Evolutionary conservation across 2,113 vertebrate genomes (phyloP).

Genomic region (Symphodus melops): DNA sequence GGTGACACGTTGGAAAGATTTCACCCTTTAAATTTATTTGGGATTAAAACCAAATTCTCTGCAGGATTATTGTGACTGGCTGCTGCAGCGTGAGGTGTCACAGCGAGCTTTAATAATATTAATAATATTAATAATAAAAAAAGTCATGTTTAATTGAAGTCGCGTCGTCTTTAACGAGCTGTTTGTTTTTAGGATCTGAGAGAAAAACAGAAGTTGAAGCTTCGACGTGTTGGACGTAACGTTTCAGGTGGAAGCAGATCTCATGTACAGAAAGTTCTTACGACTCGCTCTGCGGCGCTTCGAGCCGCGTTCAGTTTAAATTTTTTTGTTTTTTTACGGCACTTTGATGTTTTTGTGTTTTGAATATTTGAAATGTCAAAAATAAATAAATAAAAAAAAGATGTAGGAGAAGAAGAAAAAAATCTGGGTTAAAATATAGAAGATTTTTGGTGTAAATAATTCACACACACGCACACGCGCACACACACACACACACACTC

Average conservation of each 20-base stretch:
- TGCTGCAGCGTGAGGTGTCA: neutral
- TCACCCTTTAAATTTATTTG: no score
- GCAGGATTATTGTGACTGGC: conserved; percentile 9
- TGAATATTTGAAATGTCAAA: conserved; percentile 42
- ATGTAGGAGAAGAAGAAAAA: conserved; percentile 2
- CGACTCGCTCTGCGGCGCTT: conserved; percentile 17
- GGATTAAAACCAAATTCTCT: neutral
- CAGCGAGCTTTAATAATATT: neutral
- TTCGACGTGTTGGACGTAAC: neutral
- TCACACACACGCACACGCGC: neutral
- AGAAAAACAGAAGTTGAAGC: neutral
- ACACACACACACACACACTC: conserved; percentile 7
- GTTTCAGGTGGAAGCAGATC: conserved; percentile 42
- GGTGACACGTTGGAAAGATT: no score
- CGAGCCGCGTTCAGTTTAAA: conserved; percentile 28
- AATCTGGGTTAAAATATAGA: conserved; percentile 4
- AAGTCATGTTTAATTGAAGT: neutral
- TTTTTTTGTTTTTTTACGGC: conserved; percentile 40
- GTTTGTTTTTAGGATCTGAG: conserved; percentile 13
- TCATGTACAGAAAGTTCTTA: conserved; percentile 43
- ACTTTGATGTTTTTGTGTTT: conserved; percentile 68
- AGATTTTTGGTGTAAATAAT: conserved; percentile 4
- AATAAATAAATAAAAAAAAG: no score
- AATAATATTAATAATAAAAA: no score
- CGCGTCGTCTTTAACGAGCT: neutral